phyloP scores from a whole-genome alignment of 2,113 vertebrate genomes.

The Nothoprocta pentlandii region DNA sequence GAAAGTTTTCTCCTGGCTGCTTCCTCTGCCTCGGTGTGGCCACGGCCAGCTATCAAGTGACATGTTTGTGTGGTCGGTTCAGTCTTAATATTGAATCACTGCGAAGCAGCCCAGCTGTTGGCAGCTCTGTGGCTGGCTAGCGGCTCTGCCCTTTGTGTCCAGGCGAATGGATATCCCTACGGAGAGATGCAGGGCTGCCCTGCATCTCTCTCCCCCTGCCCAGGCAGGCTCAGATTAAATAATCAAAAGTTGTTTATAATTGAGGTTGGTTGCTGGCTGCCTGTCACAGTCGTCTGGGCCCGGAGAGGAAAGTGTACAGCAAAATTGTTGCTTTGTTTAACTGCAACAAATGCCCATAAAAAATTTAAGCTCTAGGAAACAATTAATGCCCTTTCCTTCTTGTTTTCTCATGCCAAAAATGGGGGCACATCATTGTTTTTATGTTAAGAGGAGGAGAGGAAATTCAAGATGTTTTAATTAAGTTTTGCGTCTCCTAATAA shows the following conservation, averaged over 20 bases:
- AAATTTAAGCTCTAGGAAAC: background rate
- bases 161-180: background rate
- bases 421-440: background rate
- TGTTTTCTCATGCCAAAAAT: background rate
- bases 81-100: background rate
- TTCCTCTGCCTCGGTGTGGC: background rate
- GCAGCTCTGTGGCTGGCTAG: background rate
- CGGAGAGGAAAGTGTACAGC: background rate
- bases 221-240: background rate
- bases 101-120: background rate
- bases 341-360: background rate
- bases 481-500: background rate
- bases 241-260: conserved; percentile 1
- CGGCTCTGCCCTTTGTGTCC: background rate
- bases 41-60: background rate
- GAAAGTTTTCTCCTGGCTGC: conserved; percentile 36
- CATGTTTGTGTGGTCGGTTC: background rate
- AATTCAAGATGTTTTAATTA: background rate
- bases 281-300: background rate
- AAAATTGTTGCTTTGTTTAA: background rate
- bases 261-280: background rate
- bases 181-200: background rate
- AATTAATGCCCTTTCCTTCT: background rate
- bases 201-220: background rate
- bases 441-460: background rate